These are phyloP conservation scores for Spongilla lacustris DNA, from an alignment of 37 sponge, comb jelly and placozoan species.

Conservation along the genomic window DNA sequence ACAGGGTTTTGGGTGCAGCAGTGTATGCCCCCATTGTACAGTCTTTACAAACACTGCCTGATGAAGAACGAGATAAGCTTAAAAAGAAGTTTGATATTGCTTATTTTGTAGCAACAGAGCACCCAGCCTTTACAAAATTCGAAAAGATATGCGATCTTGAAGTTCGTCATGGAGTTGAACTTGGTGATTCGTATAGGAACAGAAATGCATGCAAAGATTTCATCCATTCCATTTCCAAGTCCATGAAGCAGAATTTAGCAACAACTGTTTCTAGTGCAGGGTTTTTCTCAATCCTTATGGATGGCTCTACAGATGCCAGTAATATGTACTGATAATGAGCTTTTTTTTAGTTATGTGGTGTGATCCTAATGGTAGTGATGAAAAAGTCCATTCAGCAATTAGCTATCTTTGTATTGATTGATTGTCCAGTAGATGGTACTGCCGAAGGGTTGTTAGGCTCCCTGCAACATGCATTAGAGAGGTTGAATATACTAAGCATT, in stretches of 20 bases:
- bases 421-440: slow-evolving; percentile 40
- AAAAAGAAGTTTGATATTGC: slow-evolving; percentile 61
- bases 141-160: slow-evolving; percentile 57
- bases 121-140: slow-evolving; percentile 46
- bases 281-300: slow-evolving; percentile 57
- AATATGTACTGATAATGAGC: slow-evolving; percentile 65
- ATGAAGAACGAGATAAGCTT: slow-evolving; percentile 46
- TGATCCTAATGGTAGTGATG: slow-evolving; percentile 40
- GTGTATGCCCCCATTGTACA: slow-evolving; percentile 54
- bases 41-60: slow-evolving; percentile 40
- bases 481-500: neutral
- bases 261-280: slow-evolving; percentile 42
- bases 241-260: slow-evolving; percentile 39
- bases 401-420: slow-evolving; percentile 45
- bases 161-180: slow-evolving; percentile 51
- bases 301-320: slow-evolving; percentile 67
- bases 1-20: slow-evolving; percentile 26
- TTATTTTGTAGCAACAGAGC: slow-evolving; percentile 62
- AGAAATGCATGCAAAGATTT: slow-evolving; percentile 54
- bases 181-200: slow-evolving; percentile 58
- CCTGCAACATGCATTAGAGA: slow-evolving; percentile 11
- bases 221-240: slow-evolving; percentile 64
- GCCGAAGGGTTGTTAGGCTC: slow-evolving; percentile 40
- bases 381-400: slow-evolving; percentile 48
- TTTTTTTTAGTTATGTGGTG: slow-evolving; percentile 61